Evolutionary conservation across 2,888 invertebrate genomes (phyloP).

Genomic region (Bursaphelenchus okinawaensis): DNA sequence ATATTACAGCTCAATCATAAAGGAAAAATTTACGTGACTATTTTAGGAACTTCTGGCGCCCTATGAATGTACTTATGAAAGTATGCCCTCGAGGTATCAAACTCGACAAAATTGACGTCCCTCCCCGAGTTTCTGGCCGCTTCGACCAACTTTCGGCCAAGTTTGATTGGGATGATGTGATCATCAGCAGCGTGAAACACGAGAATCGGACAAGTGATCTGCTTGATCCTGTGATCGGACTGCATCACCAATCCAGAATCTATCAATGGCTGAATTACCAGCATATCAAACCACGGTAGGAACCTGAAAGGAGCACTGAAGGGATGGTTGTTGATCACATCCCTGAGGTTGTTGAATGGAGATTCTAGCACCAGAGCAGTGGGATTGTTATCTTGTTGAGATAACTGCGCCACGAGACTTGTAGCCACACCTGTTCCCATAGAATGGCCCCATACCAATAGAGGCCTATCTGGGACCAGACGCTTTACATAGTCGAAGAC

Average conservation of each 20-base stretch:
- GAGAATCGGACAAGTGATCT: slow-evolving; percentile 69
- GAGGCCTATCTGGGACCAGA: slow-evolving; percentile 61
- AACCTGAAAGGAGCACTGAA: slow-evolving; percentile 15
- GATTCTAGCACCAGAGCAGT: slow-evolving; percentile 78
- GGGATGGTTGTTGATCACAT: slow-evolving; percentile 78
- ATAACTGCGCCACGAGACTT: slow-evolving; percentile 60
- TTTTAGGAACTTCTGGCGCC: slow-evolving; percentile 69
- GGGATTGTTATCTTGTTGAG: slow-evolving; percentile 59
- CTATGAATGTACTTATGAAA: slow-evolving; percentile 82
- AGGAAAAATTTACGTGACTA: slow-evolving; percentile 65
- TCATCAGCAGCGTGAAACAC: slow-evolving; percentile 90
- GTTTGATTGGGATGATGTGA: slow-evolving; percentile 65
- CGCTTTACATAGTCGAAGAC: slow-evolving; percentile 68
- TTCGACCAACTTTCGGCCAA: slow-evolving; percentile 64
- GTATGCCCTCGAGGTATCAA: slow-evolving; percentile 66
- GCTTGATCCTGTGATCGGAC: slow-evolving; percentile 1
- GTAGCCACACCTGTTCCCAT: slow-evolving; percentile 62
- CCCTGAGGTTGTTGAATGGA: slow-evolving; percentile 84
- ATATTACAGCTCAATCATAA: too few relatives aligned
- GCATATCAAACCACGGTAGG: slow-evolving; percentile 41
- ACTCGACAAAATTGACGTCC: slow-evolving; percentile 66
- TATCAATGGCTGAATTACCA: slow-evolving; percentile 74
- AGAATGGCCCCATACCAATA: slow-evolving; percentile 93
- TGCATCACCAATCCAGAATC: slow-evolving; percentile 62
- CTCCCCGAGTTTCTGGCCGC: slow-evolving; percentile 27